A percentile compares a stretch with the other conserved stretches of the same genome.
Conservation (phyloP, 2,888 invertebrate species). For the Orthonevra nobilis region DNA sequence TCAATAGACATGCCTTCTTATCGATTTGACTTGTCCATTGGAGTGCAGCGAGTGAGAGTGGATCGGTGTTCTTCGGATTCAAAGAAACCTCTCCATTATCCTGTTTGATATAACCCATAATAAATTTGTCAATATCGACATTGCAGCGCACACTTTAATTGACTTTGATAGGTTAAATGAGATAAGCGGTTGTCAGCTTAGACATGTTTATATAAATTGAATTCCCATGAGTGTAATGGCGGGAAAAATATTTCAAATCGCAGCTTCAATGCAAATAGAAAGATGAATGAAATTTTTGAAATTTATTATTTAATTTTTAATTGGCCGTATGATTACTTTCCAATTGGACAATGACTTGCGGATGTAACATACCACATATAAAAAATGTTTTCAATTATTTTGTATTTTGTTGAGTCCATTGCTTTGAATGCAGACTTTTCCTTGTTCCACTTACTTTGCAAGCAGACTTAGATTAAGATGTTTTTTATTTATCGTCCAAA, state of each 20-base stretch:
- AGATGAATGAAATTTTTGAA: conserved; percentile 9
- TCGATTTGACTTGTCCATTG: not conserved
- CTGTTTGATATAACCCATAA: conserved; percentile 20
- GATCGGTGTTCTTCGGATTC: not conserved
- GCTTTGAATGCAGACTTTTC: too few relatives aligned
- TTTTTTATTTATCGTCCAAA: too few relatives aligned
- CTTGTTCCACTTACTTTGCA: too few relatives aligned
- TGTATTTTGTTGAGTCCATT: too few relatives aligned
- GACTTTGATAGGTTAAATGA: conserved; percentile 48
- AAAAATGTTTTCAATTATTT: too few relatives aligned
- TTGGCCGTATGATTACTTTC: conserved; percentile 5
- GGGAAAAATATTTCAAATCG: too few relatives aligned
- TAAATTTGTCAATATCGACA: conserved; percentile 52
- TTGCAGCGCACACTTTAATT: conserved; percentile 47
- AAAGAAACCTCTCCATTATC: not conserved
- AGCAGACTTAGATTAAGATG: too few relatives aligned
- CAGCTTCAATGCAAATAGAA: not conserved
- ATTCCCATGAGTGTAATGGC: not conserved
- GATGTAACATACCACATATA: too few relatives aligned
- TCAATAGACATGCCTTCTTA: not conserved
- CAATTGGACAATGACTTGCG: too few relatives aligned
- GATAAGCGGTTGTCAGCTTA: conserved; percentile 20
- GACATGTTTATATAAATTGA: conserved; percentile 36
- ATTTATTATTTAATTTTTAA: not conserved
- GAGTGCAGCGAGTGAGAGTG: not conserved